These are phyloP conservation scores for Dusona sp. DNA, from an alignment of 2,888 invertebrate species.

Conservation along the genomic window DNA sequence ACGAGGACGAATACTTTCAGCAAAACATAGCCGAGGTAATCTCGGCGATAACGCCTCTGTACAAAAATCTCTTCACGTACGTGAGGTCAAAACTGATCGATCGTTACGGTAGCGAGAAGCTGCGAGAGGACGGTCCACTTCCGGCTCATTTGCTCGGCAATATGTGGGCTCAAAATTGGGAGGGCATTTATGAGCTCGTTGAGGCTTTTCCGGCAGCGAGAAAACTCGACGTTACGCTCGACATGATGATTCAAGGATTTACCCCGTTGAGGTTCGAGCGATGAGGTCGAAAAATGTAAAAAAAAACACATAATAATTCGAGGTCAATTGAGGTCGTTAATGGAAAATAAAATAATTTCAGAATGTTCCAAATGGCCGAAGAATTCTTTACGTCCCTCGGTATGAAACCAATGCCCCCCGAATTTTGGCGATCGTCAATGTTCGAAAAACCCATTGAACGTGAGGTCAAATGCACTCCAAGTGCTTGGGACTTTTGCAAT, in stretches of 20 bases:
- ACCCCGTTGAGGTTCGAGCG: constrained; percentile 88
- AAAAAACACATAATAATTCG: background rate
- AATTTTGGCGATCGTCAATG: constrained; percentile 94
- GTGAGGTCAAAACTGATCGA: constrained; percentile 89
- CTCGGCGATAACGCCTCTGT: constrained; percentile 87
- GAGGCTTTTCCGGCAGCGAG: constrained; percentile 91
- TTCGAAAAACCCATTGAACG: constrained; percentile 90
- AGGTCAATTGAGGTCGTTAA: background rate
- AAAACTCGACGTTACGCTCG: constrained; percentile 91
- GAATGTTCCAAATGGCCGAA: constrained; percentile 93
- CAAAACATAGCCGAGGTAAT: constrained; percentile 86
- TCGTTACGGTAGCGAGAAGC: constrained; percentile 87
- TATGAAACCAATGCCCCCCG: constrained; percentile 91
- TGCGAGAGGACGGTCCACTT: constrained; percentile 90
- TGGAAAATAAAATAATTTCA: constrained; percentile 75
- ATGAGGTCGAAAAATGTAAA: background rate
- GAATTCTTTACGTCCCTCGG: constrained; percentile 94
- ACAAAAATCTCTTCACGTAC: constrained; percentile 93
- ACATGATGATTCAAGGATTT: constrained; percentile 91
- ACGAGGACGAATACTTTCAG: constrained; percentile 90
- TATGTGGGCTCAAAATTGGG: constrained; percentile 95
- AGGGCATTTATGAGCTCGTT: constrained; percentile 90
- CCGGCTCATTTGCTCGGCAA: constrained; percentile 94
- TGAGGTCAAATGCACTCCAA: constrained; percentile 90
- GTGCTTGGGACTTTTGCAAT: constrained; percentile 95